Evolutionary conservation across 2,888 invertebrate species (phyloP), one percentile per base, ranked within the genome.

Genomic region (Rhingia rostrata): DNA sequence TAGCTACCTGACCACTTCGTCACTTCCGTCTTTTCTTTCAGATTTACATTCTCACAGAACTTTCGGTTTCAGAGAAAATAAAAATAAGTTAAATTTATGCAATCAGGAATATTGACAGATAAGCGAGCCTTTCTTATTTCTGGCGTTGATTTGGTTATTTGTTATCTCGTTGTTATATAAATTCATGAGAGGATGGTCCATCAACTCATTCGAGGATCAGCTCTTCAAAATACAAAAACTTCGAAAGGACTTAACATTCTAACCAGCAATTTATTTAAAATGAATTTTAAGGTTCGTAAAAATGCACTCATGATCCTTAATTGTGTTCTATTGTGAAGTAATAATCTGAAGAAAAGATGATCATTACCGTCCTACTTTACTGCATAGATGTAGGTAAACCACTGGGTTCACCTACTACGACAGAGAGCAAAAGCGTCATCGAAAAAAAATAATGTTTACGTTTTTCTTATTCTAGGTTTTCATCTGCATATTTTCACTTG

Each of bases 231-330:
- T 39, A 37, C 1, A 22, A 2, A 22, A 22, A 45, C n/a, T 58
- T 12, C 32, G 4, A 12, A 49, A 49, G 32, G 7, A 35, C 45
- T 45, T 7, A 33, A 45, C 14, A 0, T 0, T 22, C 2, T 1
- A 7, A 32, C 9, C 0, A 22, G 4, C n/a, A 35, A 3, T 5
- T 14, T 22, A 35, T 14, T 22, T 56, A 39, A 6, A 0, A 73
- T 73, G 73, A 73, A 73, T 14, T 63, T 45, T 30, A 63, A 73
- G 63, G 73, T 73, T n/a, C 9, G 72, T 53, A 10, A 30, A 6
- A n/a, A 33, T 22, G 1, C 22, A 22, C 22, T 22, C 22, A 22
- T 22, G 2, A 43, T 22, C 5, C 7, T 32, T 10, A 10, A 22
- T 39, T 9, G 3, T 10, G n/a, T n/a, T 0, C 43, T 6, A 12